These are phyloP conservation scores for Eriocheir sinensis DNA, from an alignment of 1,140 invertebrate genomes.

Conservation along the genomic window DNA sequence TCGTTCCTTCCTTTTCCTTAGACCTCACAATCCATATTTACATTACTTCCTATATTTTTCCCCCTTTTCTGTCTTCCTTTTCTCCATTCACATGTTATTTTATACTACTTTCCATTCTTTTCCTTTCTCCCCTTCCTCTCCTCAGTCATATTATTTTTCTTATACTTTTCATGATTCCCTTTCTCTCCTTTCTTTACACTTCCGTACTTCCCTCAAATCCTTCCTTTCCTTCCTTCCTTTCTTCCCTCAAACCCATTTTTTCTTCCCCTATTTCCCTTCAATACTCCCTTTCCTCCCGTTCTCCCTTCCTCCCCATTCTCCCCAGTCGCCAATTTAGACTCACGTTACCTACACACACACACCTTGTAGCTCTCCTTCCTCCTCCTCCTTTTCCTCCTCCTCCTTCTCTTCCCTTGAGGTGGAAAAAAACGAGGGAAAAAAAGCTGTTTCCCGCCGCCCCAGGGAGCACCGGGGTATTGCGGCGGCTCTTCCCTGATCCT, in stretches of 20 bases:
- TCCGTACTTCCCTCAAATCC: not conserved
- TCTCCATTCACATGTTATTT: too few species aligned
- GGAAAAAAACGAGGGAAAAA: not conserved
- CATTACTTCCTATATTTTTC: too few species aligned
- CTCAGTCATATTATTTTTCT: too few species aligned
- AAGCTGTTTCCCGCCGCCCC: not conserved
- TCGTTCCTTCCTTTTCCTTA: too few species aligned
- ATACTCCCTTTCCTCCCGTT: not conserved
- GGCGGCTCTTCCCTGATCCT: slow-evolving; percentile 6
- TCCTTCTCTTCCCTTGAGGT: not conserved
- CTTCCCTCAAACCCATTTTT: not conserved
- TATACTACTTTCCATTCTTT: not conserved
- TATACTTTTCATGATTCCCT: too few species aligned
- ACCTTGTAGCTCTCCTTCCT: not conserved
- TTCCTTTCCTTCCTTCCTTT: not conserved
- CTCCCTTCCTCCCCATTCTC: slow-evolving; percentile 1
- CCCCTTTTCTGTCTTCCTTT: too few species aligned
- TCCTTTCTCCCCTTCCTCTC: not conserved
- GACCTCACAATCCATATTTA: too few species aligned
- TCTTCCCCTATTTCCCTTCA: not conserved
- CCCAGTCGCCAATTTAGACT: not conserved
- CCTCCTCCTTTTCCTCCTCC: not conserved
- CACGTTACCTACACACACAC: too few species aligned
- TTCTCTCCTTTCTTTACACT: not conserved
- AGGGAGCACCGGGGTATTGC: not conserved